A percentile compares a stretch with the other conserved stretches of the same genome.
phyloP scores from a whole-genome alignment of 2,113 vertebrate species.

The Brachypodius melanocephalos region DNA sequence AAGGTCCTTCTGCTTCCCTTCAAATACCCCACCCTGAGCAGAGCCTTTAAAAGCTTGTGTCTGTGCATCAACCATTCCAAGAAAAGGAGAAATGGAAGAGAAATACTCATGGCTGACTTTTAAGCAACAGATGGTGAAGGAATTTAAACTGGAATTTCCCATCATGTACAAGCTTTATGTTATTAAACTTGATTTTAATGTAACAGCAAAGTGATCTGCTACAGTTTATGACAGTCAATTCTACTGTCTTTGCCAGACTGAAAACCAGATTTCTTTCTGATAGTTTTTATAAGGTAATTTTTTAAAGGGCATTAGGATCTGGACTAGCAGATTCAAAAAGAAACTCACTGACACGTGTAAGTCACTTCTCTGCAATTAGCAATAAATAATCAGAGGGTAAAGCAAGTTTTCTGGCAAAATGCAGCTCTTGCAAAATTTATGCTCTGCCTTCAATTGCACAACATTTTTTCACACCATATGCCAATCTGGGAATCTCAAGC shows the following conservation, averaged over 20 bases:
- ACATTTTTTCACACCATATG: constrained; percentile 12
- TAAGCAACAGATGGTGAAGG: constrained; percentile 9
- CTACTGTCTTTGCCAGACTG: not conserved
- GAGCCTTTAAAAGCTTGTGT: not conserved
- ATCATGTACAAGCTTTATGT: not conserved
- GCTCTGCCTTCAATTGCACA: constrained; percentile 7
- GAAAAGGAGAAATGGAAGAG: not conserved
- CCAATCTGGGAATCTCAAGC: constrained; percentile 5
- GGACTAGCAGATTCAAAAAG: not conserved
- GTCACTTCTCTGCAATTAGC: not conserved
- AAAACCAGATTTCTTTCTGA: not conserved
- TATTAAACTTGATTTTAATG: constrained; percentile 27
- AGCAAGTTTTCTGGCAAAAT: not conserved
- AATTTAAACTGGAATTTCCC: constrained; percentile 28
- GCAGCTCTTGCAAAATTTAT: not conserved
- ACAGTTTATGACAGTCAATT: not conserved
- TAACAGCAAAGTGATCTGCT: not conserved
- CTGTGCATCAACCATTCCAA: not conserved
- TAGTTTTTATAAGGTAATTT: not conserved
- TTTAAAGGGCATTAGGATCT: not conserved
- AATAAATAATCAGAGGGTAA: not conserved
- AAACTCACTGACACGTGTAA: not conserved
- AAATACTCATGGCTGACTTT: not conserved
- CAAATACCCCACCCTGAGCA: not conserved
- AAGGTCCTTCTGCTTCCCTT: not conserved